phyloP scores from a whole-genome alignment of 1,140 invertebrate genomes.

The Ostrea denselamellosa region DNA sequence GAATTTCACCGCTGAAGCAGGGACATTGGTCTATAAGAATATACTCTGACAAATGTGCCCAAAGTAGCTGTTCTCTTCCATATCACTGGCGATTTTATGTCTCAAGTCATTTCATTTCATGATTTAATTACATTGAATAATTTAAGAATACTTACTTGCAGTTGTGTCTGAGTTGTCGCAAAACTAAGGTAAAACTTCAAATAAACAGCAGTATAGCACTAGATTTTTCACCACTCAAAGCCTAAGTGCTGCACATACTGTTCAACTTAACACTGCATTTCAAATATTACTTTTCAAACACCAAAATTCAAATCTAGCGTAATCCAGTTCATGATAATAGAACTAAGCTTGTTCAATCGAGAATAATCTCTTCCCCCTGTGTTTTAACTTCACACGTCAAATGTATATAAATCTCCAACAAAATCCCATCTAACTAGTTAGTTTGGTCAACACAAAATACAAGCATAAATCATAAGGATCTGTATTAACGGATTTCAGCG shows the following conservation, averaged over 20 bases:
- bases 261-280: not conserved
- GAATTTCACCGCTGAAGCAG: no score
- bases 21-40: no score
- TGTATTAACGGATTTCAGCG: not conserved
- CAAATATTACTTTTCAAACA: not conserved
- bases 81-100: no score
- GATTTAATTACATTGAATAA: no score
- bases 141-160: not conserved
- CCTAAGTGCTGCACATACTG: no score
- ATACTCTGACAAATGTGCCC: no score
- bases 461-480: not conserved
- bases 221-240: no score
- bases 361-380: not conserved
- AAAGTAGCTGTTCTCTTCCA: no score
- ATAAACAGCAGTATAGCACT: no score
- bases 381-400: slow-evolving; percentile 28
- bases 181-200: no score
- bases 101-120: no score
- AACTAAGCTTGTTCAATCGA: not conserved
- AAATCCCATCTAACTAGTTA: slow-evolving; percentile 20
- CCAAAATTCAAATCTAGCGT: not conserved
- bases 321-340: not conserved
- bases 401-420: slow-evolving; percentile 12
- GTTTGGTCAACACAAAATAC: not conserved
- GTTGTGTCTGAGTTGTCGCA: not conserved